Percentiles rank a stretch among this genome's conserved stretches.
These are phyloP conservation scores for Synanthedon vespiformis DNA, from an alignment of 2,888 invertebrate genomes.

Conservation along the genomic window DNA sequence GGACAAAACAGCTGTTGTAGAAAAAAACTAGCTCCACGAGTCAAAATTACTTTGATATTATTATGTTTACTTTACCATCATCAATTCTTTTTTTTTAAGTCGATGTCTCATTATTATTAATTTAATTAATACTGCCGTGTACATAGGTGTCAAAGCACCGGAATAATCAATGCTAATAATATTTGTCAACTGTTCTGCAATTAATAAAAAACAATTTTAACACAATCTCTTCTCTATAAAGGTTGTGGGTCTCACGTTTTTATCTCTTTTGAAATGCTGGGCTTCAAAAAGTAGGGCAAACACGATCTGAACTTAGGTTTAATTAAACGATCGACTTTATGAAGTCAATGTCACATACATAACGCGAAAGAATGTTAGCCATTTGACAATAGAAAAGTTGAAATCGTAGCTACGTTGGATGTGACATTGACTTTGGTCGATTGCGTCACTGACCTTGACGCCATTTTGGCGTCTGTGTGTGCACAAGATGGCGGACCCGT, in stretches of 20 bases:
- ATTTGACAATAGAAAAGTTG: neutral
- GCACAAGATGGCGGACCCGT: conserved; percentile 96
- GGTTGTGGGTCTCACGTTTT: conserved; percentile 35
- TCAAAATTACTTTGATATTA: conserved; percentile 12
- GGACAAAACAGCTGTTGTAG: conserved; percentile 51
- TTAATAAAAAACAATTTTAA: conserved; percentile 16
- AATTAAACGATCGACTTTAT: conserved; percentile 20
- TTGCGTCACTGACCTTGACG: conserved; percentile 70
- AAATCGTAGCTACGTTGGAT: conserved; percentile 23
- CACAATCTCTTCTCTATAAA: conserved; percentile 25
- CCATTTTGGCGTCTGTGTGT: conserved; percentile 62
- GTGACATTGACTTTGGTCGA: conserved; percentile 76
- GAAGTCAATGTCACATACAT: conserved; percentile 47
- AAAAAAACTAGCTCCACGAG: conserved; percentile 65
- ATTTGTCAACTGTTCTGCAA: conserved; percentile 8
- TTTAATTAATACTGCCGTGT: conserved; percentile 6
- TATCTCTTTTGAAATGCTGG: conserved; percentile 12
- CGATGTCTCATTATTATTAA: conserved; percentile 35
- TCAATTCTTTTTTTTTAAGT: conserved; percentile 20
- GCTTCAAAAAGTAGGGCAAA: conserved; percentile 29
- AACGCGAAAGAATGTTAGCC: neutral
- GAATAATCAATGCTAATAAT: conserved; percentile 25
- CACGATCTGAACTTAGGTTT: conserved; percentile 13
- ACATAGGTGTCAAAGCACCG: conserved; percentile 20
- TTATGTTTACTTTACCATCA: conserved; percentile 27